Evolutionary conservation across 2,888 invertebrate genomes (phyloP), one percentile per base, ranked within the genome.

Genomic region (Andrena camellia): DNA sequence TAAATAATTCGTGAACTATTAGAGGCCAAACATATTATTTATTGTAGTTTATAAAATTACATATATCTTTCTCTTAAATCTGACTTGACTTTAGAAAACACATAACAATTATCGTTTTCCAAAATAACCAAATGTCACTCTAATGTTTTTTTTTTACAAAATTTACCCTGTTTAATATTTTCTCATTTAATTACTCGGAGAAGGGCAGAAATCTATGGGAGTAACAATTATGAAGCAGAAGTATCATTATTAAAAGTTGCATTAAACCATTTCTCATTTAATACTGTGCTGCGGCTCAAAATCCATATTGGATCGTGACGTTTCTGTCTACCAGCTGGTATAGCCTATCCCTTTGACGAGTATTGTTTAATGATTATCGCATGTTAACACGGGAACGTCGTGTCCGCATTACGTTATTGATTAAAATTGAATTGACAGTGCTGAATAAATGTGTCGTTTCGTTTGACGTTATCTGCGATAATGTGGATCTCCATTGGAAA

Each of bases 371-470:
- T 71, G 52, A 63, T 57, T 54, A 63, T 48, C 42, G 13, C 20
- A 0, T 26, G 54, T 57, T 76, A 42, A 35, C 42, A 48, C 0
- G 63, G 31, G 29, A 42, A 62, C 62, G 10, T 13, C 48, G n/a
- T 42, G 57, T 66, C 57, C 17, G 70, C 31, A 42, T 57, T 26
- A 54, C 31, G 71, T 57, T 71, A 71, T 71, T 71, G 63, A 64
- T 77, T 71, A 63, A 74, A 74, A 67, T 67, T 67, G 23, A 64
- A 57, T 77, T 63, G 76, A 71, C 71, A 77, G 23, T 57, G 57
- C 57, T 13, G 31, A 10, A 48, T 42, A 59, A 64, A 71, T 63
- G 76, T 62, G 63, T 71, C 63, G 48, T 71, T 77, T 71, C 26
- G 42, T 48, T 71, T 48, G 63, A 71, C 76, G 57, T 71, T 77